Conservation (phyloP, 1,140 invertebrate species). For the Drosophila eugracilis region DNA sequence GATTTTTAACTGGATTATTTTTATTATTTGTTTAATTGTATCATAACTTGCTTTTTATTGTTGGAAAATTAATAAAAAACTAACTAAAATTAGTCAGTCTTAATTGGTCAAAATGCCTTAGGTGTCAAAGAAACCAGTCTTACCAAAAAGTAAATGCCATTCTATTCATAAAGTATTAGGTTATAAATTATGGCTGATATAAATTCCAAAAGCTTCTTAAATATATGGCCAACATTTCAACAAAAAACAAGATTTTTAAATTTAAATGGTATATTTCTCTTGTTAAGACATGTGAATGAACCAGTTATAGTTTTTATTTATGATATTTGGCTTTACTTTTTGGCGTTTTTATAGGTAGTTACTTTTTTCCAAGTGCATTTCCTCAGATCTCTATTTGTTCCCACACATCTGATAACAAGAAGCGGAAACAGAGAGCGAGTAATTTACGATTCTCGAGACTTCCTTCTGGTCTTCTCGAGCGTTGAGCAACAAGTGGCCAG, state of each 20-base stretch:
- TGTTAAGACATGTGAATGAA: background rate
- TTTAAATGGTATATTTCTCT: too few relatives aligned
- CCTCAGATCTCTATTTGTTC: slow-evolving; percentile 19
- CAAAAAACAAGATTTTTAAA: background rate
- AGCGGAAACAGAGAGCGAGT: slow-evolving; percentile 63
- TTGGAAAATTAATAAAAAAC: too few relatives aligned
- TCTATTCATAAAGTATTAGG: background rate
- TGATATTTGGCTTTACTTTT: background rate
- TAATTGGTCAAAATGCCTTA: slow-evolving; percentile 3
- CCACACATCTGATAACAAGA: slow-evolving; percentile 40
- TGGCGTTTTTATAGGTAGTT: background rate
- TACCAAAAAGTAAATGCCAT: slow-evolving; percentile 11
- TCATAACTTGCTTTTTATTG: background rate
- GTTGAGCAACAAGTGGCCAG: slow-evolving; percentile 69
- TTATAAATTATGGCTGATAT: background rate
- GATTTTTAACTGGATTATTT: background rate
- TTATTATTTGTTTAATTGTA: too few relatives aligned
- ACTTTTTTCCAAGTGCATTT: slow-evolving; percentile 2
- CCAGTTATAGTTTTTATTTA: background rate
- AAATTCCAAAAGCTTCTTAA: background rate
- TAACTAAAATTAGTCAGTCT: background rate
- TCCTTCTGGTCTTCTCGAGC: slow-evolving; percentile 52
- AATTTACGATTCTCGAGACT: slow-evolving; percentile 62
- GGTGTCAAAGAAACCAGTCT: slow-evolving; percentile 7
- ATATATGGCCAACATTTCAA: background rate